These are phyloP conservation scores for Xanthia icteritia DNA, from an alignment of 2,888 invertebrate species.

Conservation along the genomic window DNA sequence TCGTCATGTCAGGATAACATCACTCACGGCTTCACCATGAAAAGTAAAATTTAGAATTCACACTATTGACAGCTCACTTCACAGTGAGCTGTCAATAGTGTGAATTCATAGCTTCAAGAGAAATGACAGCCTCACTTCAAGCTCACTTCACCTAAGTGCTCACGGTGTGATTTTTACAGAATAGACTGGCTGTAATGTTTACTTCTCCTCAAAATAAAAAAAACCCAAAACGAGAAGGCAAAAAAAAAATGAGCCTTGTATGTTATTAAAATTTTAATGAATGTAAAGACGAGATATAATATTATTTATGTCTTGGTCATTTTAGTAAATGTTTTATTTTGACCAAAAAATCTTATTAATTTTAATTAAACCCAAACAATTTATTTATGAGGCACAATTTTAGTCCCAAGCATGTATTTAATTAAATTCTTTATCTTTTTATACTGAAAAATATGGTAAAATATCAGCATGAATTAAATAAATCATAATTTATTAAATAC, in stretches of 20 bases:
- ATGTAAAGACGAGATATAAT: background rate
- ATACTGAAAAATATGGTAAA: too few relatives aligned
- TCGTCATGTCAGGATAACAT: background rate
- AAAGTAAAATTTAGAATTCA: too few relatives aligned
- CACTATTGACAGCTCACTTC: too few relatives aligned
- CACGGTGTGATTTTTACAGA: background rate
- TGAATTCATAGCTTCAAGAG: background rate
- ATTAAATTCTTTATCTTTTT: background rate
- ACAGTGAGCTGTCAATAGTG: background rate
- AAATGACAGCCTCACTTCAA: background rate
- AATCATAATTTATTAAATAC: conserved; percentile 20
- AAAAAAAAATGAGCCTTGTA: background rate
- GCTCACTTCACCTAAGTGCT: background rate
- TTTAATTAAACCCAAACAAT: conserved; percentile 1
- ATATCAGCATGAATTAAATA: background rate
- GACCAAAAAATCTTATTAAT: conserved; percentile 5
- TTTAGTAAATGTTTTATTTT: background rate
- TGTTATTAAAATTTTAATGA: background rate
- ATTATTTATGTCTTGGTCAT: background rate
- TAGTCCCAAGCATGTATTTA: background rate
- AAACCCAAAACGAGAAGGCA: background rate
- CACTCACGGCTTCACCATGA: background rate
- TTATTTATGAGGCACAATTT: background rate
- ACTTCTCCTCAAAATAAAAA: background rate
- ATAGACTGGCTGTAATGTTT: background rate